phyloP scores from a whole-genome alignment of 2,888 invertebrate genomes.

The Eretmocerus hayati region DNA sequence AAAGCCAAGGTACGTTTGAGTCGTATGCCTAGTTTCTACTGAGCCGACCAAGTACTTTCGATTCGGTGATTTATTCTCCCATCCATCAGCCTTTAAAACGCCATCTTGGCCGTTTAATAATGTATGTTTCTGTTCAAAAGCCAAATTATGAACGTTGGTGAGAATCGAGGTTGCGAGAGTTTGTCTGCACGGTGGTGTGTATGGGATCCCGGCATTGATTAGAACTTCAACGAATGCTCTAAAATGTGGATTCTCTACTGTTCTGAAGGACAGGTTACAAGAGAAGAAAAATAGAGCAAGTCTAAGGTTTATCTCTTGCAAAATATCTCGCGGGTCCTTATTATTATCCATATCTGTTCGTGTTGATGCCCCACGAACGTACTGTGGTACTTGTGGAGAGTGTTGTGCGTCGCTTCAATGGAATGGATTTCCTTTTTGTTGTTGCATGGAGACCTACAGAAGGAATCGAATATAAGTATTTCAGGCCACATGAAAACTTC shows the following conservation, averaged over 20 bases:
- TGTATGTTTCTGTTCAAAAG: neutral
- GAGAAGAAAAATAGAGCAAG: constrained; percentile 4
- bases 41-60: neutral
- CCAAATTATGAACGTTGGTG: neutral
- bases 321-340: too few relatives aligned
- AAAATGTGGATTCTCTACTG: constrained; percentile 1
- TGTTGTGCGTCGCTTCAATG: too few relatives aligned
- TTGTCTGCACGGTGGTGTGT: constrained; percentile 1
- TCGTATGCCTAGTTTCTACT: neutral
- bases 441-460: too few relatives aligned
- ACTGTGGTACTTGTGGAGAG: too few relatives aligned
- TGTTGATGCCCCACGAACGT: too few relatives aligned
- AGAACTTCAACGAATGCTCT: neutral
- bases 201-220: neutral
- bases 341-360: too few relatives aligned
- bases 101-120: neutral
- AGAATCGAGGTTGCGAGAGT: neutral
- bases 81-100: constrained; percentile 2
- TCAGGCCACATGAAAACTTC: too few relatives aligned
- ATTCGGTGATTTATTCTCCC: neutral
- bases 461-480: too few relatives aligned
- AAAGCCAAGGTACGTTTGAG: neutral
- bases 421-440: too few relatives aligned
- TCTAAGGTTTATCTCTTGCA: too few relatives aligned
- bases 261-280: neutral